Evolutionary conservation across 2,797 vertebrate genomes (phyloP).

Genomic region (Petrocephalus schoutedeni): DNA sequence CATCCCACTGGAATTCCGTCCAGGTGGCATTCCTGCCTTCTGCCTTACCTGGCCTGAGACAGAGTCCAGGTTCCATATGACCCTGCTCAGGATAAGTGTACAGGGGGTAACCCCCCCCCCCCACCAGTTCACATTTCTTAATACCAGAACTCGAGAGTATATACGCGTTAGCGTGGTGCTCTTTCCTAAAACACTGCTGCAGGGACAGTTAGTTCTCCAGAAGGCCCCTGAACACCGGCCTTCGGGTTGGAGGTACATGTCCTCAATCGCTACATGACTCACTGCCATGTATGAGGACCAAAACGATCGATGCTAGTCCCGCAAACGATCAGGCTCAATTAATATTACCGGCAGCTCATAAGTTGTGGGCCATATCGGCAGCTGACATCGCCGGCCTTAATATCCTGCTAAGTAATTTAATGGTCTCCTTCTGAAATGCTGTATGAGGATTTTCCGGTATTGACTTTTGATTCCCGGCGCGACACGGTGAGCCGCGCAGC

Average conservation of each 20-base stretch:
- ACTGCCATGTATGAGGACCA: background rate
- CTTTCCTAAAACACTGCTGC: background rate
- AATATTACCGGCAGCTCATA: conserved; percentile 41
- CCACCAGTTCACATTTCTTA: background rate
- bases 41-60: background rate
- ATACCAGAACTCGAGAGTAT: background rate
- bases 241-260: background rate
- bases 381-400: conserved; percentile 48
- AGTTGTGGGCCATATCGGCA: conserved; percentile 45
- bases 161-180: background rate
- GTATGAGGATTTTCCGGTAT: conserved; percentile 40
- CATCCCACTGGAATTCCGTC: background rate
- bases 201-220: background rate
- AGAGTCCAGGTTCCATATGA: background rate
- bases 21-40: background rate
- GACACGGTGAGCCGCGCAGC: conserved; percentile 43
- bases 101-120: background rate
- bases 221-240: background rate
- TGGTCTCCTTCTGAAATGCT: conserved; percentile 44
- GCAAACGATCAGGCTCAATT: conserved; percentile 39
- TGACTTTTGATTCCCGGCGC: conserved; percentile 51
- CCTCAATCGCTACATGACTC: background rate
- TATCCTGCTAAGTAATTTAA: conserved; percentile 49
- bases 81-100: background rate
- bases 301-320: background rate